These are phyloP conservation scores for Cyprinella venusta DNA, from an alignment of 2,797 vertebrate genomes.

Conservation along the genomic window DNA sequence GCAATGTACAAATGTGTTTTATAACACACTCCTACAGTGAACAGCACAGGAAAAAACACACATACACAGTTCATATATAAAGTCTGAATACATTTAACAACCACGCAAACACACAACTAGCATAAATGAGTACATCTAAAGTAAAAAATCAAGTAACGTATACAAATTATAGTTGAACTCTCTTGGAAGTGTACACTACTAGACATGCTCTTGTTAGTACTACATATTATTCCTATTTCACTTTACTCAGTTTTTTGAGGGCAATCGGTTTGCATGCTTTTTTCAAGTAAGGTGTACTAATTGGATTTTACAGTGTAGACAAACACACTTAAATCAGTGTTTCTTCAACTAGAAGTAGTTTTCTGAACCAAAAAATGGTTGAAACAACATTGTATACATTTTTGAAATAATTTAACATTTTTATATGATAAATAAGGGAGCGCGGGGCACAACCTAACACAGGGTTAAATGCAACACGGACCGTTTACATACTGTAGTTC, in stretches of 20 bases:
- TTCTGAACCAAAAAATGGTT: not conserved
- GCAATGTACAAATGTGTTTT: slow-evolving; percentile 29
- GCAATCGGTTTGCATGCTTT: too few species aligned
- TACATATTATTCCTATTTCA: too few species aligned
- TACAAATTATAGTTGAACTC: too few species aligned
- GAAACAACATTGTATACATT: not conserved
- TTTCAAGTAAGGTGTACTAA: too few species aligned
- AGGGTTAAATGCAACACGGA: too few species aligned
- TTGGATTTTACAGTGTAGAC: not conserved
- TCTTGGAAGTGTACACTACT: too few species aligned
- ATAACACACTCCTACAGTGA: slow-evolving; percentile 15
- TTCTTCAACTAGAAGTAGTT: not conserved
- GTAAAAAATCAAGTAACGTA: too few species aligned
- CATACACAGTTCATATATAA: not conserved
- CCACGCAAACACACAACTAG: not conserved
- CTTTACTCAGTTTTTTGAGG: too few species aligned
- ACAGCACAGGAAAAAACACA: not conserved
- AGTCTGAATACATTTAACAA: slow-evolving; percentile 10
- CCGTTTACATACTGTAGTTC: too few species aligned
- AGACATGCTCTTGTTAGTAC: too few species aligned
- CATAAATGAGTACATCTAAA: too few species aligned
- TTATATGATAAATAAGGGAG: not conserved
- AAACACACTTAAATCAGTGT: not conserved
- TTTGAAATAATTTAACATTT: not conserved
- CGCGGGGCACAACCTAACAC: too few species aligned